Percentiles rank a stretch among this genome's conserved stretches.
Evolutionary conservation across 1,140 invertebrate genomes (phyloP).

Genomic region (Drosophila asahinai): DNA sequence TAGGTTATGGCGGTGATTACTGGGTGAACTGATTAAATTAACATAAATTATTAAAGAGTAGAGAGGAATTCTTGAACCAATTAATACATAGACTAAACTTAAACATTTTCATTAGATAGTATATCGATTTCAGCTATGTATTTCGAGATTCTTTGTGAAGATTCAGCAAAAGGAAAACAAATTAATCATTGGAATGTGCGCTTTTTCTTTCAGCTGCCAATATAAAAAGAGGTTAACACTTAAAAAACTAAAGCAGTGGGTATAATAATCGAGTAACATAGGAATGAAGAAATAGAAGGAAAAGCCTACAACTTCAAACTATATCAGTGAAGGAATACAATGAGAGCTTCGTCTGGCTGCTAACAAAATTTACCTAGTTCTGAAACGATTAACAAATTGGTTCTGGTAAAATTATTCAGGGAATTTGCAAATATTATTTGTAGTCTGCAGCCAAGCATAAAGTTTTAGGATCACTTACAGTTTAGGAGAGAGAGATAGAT

Average conservation of each 20-base stretch:
- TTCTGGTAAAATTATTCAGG: conserved; percentile 17
- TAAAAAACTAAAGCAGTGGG: conserved; percentile 44
- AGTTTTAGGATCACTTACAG: conserved; percentile 25
- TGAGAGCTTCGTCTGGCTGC: conserved; percentile 12
- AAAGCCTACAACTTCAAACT: conserved; percentile 7
- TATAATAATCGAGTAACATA: conserved; percentile 33
- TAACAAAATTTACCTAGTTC: not conserved
- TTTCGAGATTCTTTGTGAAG: conserved; percentile 15
- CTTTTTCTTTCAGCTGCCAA: conserved; percentile 24
- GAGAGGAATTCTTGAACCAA: conserved; percentile 17
- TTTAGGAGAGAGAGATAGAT: conserved; percentile 10
- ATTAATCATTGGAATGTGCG: conserved; percentile 55
- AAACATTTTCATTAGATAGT: conserved; percentile 3
- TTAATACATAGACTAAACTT: conserved; percentile 8
- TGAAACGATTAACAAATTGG: conserved; percentile 38
- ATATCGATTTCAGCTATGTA: conserved; percentile 20
- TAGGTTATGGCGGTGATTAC: conserved; percentile 22
- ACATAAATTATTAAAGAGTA: conserved; percentile 31
- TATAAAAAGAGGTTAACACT: conserved; percentile 58
- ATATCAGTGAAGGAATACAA: conserved; percentile 11
- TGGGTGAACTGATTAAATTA: conserved; percentile 15
- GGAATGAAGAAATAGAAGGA: not conserved
- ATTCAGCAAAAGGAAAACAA: conserved; percentile 47
- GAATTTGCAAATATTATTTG: not conserved
- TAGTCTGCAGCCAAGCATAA: conserved; percentile 10